phyloP scores from a whole-genome alignment of 2,113 vertebrate genomes.

The Megaceryle torquata region DNA sequence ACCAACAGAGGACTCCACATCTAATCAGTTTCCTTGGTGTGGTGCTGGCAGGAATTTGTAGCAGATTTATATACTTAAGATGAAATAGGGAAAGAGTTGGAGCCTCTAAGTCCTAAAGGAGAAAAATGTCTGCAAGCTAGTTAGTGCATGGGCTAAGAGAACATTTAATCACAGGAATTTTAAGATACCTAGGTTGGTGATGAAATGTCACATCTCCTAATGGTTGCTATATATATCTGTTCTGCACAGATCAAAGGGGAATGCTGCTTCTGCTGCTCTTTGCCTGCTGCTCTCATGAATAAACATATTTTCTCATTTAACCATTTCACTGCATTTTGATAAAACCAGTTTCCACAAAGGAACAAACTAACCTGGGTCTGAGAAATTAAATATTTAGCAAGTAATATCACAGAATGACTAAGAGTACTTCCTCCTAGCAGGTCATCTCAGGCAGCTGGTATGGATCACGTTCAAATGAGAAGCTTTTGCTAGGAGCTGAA shows the following conservation, averaged over 20 bases:
- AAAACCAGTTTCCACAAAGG: neutral
- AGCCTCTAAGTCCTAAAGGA: neutral
- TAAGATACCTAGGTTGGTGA: slow-evolving; percentile 5
- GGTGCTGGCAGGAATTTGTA: neutral
- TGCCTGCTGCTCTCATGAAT: slow-evolving; percentile 29
- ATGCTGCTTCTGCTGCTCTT: slow-evolving; percentile 10
- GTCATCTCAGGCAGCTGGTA: neutral
- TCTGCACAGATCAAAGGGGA: slow-evolving; percentile 32
- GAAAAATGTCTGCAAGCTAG: neutral
- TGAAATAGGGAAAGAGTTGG: neutral
- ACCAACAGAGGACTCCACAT: neutral
- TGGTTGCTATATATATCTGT: neutral
- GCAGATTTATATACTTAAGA: neutral
- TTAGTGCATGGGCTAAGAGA: neutral
- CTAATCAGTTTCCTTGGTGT: neutral
- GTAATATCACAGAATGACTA: neutral
- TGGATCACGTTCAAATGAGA: fast-evolving
- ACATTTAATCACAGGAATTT: slow-evolving; percentile 15
- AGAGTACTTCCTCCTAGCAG: neutral
- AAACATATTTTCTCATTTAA: slow-evolving; percentile 9
- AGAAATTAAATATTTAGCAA: neutral
- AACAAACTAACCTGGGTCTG: neutral
- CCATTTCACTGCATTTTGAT: neutral
- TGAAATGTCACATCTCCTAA: slow-evolving; percentile 17
- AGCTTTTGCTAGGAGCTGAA: neutral